Evolutionary conservation across 2,113 vertebrate species (phyloP).

Genomic region (Cnemophilus loriae): DNA sequence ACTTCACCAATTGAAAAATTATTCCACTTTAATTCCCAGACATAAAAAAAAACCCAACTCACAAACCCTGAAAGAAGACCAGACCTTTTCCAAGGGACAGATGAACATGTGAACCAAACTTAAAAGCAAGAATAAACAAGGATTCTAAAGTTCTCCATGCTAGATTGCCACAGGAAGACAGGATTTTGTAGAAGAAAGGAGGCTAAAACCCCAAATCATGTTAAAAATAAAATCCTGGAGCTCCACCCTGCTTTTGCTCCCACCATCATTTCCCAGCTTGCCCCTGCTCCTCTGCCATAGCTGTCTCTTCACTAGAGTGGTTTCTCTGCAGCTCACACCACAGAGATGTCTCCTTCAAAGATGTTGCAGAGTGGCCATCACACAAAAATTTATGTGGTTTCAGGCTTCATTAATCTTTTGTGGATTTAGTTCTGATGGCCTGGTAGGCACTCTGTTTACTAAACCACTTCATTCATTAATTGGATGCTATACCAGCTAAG

Average conservation of each 20-base stretch:
- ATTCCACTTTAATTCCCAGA: not conserved
- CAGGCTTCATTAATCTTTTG: slow-evolving; percentile 16
- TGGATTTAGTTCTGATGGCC: not conserved
- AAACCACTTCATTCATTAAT: slow-evolving; percentile 6
- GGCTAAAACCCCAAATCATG: not conserved
- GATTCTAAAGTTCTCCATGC: not conserved
- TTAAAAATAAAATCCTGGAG: not conserved
- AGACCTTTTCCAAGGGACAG: not conserved
- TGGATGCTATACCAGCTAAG: not conserved
- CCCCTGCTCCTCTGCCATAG: not conserved
- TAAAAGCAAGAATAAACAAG: not conserved
- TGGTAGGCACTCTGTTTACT: not conserved
- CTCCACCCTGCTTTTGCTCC: not conserved
- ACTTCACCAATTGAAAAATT: not conserved
- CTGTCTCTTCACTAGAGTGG: not conserved
- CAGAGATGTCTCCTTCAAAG: not conserved
- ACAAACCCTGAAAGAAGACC: not conserved
- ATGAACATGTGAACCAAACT: not conserved
- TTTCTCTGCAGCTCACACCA: not conserved
- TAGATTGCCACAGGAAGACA: not conserved
- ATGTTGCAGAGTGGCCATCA: not conserved
- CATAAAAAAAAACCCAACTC: not conserved
- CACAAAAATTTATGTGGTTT: slow-evolving; percentile 1
- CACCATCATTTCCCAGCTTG: not conserved
- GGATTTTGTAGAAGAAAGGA: not conserved